These are phyloP conservation scores for Conistra vaccinii DNA, from an alignment of 2,888 invertebrate species.

Conservation along the genomic window DNA sequence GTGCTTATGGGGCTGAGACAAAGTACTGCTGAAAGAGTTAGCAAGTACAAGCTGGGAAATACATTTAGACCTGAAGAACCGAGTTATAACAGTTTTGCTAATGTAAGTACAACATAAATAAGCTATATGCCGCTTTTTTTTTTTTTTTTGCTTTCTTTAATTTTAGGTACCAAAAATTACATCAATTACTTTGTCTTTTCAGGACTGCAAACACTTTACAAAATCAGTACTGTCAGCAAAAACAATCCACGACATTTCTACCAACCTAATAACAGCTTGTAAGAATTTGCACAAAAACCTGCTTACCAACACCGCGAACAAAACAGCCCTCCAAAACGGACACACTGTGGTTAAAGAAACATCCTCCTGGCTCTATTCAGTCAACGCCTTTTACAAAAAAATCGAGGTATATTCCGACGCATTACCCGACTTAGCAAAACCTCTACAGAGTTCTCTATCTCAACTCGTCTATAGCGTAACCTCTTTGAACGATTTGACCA, in stretches of 20 bases:
- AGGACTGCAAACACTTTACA: conserved; percentile 88
- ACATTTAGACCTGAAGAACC: conserved; percentile 90
- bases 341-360: conserved; percentile 83
- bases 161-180: no score
- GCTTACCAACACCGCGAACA: conserved; percentile 64
- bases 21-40: conserved; percentile 77
- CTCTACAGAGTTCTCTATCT: conserved; percentile 92
- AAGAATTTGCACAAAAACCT: conserved; percentile 71
- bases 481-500: conserved; percentile 89
- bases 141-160: no score
- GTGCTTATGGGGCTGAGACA: conserved; percentile 83
- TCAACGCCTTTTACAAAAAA: conserved; percentile 90
- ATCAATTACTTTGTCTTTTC: conserved; percentile 64
- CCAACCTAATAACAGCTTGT: conserved; percentile 72
- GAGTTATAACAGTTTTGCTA: conserved; percentile 88
- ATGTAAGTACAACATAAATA: conserved; percentile 81
- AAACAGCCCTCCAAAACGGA: conserved; percentile 69
- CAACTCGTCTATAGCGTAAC: conserved; percentile 93
- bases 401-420: conserved; percentile 91
- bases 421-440: conserved; percentile 95
- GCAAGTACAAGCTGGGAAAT: conserved; percentile 88
- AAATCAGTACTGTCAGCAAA: conserved; percentile 83
- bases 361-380: conserved; percentile 89
- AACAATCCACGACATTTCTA: conserved; percentile 74
- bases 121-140: no score